Conservation (phyloP, 2,113 vertebrate genomes). For the Morone saxatilis region DNA sequence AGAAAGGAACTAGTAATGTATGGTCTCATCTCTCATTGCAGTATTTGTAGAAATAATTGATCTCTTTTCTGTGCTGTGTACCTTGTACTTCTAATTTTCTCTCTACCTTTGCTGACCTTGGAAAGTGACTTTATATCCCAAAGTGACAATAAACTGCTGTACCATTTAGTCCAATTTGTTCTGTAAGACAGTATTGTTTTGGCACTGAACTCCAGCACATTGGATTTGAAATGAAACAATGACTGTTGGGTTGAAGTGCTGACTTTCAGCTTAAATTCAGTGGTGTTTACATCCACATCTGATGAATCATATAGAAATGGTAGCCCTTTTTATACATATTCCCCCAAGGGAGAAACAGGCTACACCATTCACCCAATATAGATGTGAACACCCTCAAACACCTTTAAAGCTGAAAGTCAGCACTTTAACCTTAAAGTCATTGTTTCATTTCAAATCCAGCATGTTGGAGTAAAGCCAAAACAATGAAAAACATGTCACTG, state of each 20-base stretch:
- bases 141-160: conserved; percentile 24
- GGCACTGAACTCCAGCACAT: conserved; percentile 15
- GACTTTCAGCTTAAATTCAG: conserved; percentile 26
- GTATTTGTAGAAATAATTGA: conserved; percentile 18
- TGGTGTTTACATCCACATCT: conserved; percentile 14
- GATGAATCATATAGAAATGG: conserved; percentile 21
- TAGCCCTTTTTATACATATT: conserved; percentile 23
- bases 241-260: conserved; percentile 18
- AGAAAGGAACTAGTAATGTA: background rate
- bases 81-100: conserved; percentile 28
- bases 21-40: background rate
- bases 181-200: background rate
- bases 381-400: conserved; percentile 32
- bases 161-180: conserved; percentile 6
- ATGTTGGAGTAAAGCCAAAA: conserved; percentile 33
- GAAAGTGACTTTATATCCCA: conserved; percentile 34
- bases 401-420: conserved; percentile 48
- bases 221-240: conserved; percentile 23
- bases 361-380: background rate
- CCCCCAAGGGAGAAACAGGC: conserved; percentile 10
- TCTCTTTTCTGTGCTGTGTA: conserved; percentile 6
- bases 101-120: conserved; percentile 46
- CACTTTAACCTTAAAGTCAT: conserved; percentile 45
- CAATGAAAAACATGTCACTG: conserved; percentile 35
- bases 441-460: conserved; percentile 42